Percentiles rank a stretch among this genome's conserved stretches.
Evolutionary conservation across 2,113 vertebrate genomes (phyloP).

Genomic region (Barnardius zonarius): DNA sequence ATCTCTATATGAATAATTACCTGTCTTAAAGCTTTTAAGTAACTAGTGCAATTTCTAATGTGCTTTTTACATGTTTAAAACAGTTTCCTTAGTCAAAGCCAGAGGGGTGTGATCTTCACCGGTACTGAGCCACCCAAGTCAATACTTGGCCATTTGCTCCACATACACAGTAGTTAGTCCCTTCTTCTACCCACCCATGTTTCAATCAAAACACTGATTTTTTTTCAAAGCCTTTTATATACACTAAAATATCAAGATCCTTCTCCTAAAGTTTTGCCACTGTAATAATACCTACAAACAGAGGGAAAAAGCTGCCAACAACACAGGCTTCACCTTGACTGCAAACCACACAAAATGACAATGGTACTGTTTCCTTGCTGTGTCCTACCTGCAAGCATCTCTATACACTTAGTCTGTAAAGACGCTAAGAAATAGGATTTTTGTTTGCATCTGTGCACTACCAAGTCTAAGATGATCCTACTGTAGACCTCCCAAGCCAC

Average conservation of each 20-base stretch:
- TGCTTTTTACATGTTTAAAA: not conserved
- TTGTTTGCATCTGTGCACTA: not conserved
- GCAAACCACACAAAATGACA: not conserved
- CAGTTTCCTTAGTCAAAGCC: not conserved
- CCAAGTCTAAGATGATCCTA: not conserved
- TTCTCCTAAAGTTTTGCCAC: not conserved
- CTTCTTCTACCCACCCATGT: not conserved
- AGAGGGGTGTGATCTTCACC: not conserved
- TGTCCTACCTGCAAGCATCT: not conserved
- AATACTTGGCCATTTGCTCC: not conserved
- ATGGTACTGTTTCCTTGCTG: not conserved
- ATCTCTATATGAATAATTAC: not conserved
- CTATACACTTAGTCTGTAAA: not conserved
- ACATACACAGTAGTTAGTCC: not conserved
- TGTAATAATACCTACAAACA: accelerated
- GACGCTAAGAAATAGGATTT: not conserved
- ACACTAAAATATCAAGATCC: not conserved
- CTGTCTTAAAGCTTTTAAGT: not conserved
- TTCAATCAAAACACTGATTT: not conserved
- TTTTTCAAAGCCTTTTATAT: not conserved
- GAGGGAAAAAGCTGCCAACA: not conserved
- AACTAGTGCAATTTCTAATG: not conserved
- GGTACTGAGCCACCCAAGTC: not conserved
- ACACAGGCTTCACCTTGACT: accelerated
- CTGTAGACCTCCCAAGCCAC: not conserved